Evolutionary conservation across 2,797 vertebrate species (phyloP), one percentile per base, ranked within the genome.

Genomic region (Lutjanus campechanus): DNA sequence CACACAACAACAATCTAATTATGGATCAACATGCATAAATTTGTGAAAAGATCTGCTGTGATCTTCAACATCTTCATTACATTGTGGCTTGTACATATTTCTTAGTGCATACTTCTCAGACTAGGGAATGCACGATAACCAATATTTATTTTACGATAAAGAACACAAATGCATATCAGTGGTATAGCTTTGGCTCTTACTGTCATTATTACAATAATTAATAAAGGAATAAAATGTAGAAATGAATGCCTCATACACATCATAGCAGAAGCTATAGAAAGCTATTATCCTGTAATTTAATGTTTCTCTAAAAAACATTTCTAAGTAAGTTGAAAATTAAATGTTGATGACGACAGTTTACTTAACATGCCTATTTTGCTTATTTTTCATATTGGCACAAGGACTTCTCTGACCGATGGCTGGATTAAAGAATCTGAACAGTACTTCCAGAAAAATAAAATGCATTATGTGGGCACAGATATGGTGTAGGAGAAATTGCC

Each of bases 21-120:
- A 20, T 54, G 29, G 40, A 74, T 56, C 1, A 29, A 59, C 20
- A 13, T 25, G 17, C 43, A 54, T 22, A 25, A 3, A 72, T 56
- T 69, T 71, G 7, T 17, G 29, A 79, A 62, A 59, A 59, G 16
- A 66, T 44, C 2, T 19, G 22, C 53, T 59, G 69, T n/a, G 6
- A 41, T 46, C 9, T 69, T 17, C 11, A 68, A 12, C n/a, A 56
- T 36, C 10, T 47, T 53, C 9, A 44, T 49, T n/a, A 46, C 40
- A 58, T 51, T 69, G 19, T 40, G 36, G 4, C 17, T 10, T 9
- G 4, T 41, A 4, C 46, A 69, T 15, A 22, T 7, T 66, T 54
- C 22, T 46, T 22, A 15, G 10, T 16, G 10, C 0, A 47, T 25
- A 47, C 3, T 46, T 63, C 8, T n/a, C 10, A n/a, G 29, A 44